phyloP scores from a whole-genome alignment of 2,113 vertebrate genomes.

The Neodontobutis hainanensis region DNA sequence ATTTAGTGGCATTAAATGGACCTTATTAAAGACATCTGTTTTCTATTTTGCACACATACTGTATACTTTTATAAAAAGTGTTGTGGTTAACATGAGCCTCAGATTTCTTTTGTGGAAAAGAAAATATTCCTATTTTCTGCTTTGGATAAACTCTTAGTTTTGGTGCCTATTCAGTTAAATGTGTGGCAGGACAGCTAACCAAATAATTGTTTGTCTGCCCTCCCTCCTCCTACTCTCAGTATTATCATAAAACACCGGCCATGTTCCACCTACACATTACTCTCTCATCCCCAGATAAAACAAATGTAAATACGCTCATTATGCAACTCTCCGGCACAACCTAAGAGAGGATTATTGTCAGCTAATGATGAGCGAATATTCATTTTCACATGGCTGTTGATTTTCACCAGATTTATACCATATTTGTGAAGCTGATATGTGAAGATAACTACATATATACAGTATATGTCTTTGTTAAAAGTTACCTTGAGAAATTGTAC shows the following conservation, averaged over 20 bases:
- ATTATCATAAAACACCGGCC: slow-evolving; percentile 40
- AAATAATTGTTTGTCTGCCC: slow-evolving; percentile 27
- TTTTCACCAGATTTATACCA: too few relatives aligned
- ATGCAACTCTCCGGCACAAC: slow-evolving; percentile 40
- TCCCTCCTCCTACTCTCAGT: slow-evolving; percentile 54
- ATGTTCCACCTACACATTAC: slow-evolving; percentile 35
- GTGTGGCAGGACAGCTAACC: slow-evolving; percentile 7
- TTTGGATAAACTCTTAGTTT: neutral
- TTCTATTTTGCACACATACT: neutral
- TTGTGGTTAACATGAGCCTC: neutral
- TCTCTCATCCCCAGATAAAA: slow-evolving; percentile 44
- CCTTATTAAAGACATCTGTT: neutral
- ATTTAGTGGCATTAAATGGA: neutral
- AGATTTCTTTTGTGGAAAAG: too few relatives aligned
- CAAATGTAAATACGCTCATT: slow-evolving; percentile 47
- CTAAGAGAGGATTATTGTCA: slow-evolving; percentile 23
- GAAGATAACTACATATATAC: neutral
- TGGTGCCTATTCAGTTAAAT: neutral
- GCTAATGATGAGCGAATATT: slow-evolving; percentile 2
- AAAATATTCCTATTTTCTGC: neutral
- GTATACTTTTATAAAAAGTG: too few relatives aligned
- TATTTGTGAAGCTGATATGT: neutral
- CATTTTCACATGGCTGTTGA: too few relatives aligned
- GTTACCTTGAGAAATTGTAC: too few relatives aligned
- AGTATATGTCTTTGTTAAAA: too few relatives aligned